phyloP scores from a whole-genome alignment of 2,113 vertebrate species.

The Myrmecobius fasciatus region DNA sequence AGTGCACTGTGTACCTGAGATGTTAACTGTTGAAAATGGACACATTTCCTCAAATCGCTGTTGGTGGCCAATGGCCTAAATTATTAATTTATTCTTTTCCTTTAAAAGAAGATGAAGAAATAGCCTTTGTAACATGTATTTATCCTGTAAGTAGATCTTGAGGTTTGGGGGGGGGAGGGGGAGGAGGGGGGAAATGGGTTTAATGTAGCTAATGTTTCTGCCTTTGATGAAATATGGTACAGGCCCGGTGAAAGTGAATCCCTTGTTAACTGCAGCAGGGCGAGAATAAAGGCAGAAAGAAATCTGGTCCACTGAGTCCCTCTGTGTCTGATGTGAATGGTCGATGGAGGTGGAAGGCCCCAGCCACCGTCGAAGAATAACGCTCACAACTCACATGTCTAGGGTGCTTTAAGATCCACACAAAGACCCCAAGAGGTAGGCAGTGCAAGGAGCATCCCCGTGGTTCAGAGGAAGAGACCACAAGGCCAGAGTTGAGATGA shows the following conservation, averaged over 20 bases:
- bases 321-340: neutral
- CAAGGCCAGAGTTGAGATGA: neutral
- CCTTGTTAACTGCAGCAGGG: conserved; percentile 76
- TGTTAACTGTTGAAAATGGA: conserved; percentile 82
- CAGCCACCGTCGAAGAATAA: neutral
- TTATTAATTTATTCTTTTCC: conserved; percentile 99
- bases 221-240: conserved; percentile 85
- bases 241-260: conserved; percentile 79
- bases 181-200: conserved; percentile 59
- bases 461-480: neutral
- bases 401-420: neutral
- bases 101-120: conserved; percentile 81
- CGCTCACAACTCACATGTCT: neutral
- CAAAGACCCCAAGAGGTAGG: neutral
- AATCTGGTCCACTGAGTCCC: conserved; percentile 44
- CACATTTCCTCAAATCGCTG: conserved; percentile 88
- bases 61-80: conserved; percentile 95
- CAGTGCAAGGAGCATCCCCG: neutral
- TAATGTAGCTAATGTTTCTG: conserved; percentile 80
- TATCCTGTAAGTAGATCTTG: conserved; percentile 83
- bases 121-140: conserved; percentile 83
- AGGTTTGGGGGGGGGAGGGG: conserved; percentile 63
- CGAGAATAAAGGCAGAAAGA: conserved; percentile 80
- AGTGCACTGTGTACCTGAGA: conserved; percentile 78
- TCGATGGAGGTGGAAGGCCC: rapidly evolving